Base-by-base conservation (phyloP, 2,113 vertebrate genomes). In the Pseudorectes ferrugineus region DNA sequence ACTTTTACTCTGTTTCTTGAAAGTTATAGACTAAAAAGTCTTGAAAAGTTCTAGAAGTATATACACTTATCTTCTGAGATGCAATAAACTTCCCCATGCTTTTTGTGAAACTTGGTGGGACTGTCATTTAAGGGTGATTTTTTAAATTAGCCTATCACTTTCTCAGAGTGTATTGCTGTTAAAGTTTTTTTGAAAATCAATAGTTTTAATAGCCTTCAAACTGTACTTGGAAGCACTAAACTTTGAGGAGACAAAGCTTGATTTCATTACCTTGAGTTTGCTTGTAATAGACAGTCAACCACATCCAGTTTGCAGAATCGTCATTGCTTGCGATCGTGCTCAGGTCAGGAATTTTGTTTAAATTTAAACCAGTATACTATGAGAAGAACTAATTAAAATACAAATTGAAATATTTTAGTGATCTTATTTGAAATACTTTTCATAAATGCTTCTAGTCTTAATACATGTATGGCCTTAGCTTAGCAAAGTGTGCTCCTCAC, bases 391-490 rank as follows among this genome's bases (percentile, higher is more conserved):
- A 68, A 40, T 48, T 48, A 38, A 14, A 1, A 2, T 33, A 24
- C 0, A 0, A 48, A 21, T 51, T 63, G 43, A 79, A 31, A n/a
- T 57, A 46, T 17, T 65, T 40, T 1, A 12, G 12, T 57, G 3
- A 2, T 79, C 10, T 74, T 58, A 19, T 14, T 55, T 31, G 21
- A 89, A 85, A 52, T 58, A 17, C 24, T 54, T 68, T 70, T 61
- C 81, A 33, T 31, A 61, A 31, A 18, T 57, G 1, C 26, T 63
- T 76, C 15, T 73, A 42, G 16, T 45, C 46, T 73, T 76, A 12
- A 25, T 20, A 18, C 16, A 13, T 33, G 11, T 49, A 15, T 77
- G 22, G 11, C 63, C 15, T 36, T 24, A 66, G 25, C 13, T 66
- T 70, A 54, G 12, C 1, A 0, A 89, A 58, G 19, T 20, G 23